Conservation (phyloP, 2,113 vertebrate species). For the Eubucco bourcierii region DNA sequence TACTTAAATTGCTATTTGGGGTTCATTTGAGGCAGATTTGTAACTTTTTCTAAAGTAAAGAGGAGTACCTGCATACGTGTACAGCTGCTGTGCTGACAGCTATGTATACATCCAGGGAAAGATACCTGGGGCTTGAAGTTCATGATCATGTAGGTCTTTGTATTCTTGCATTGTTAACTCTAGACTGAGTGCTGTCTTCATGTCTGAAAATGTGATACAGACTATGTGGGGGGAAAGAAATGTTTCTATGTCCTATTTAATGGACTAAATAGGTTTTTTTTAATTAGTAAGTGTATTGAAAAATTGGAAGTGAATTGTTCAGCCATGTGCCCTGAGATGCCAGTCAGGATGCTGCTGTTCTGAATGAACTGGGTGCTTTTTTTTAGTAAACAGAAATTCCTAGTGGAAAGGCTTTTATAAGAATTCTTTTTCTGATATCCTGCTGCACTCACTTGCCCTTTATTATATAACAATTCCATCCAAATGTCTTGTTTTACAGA, state of each 20-base stretch:
- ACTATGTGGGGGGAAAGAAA: not conserved
- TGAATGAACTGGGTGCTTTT: not conserved
- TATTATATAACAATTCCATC: not conserved
- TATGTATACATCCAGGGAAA: not conserved
- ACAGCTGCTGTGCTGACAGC: not conserved
- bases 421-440: not conserved
- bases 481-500: constrained; percentile 50
- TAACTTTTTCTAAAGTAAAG: not conserved
- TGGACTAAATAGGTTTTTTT: not conserved
- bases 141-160: not conserved
- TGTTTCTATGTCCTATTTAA: not conserved
- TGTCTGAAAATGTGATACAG: not conserved
- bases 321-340: not conserved
- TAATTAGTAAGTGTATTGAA: not conserved
- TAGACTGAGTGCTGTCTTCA: not conserved
- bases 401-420: not conserved
- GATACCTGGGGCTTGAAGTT: not conserved
- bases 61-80: not conserved
- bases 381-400: not conserved
- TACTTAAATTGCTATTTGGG: not conserved
- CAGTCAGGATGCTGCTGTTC: not conserved
- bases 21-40: not conserved
- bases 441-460: not conserved
- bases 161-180: not conserved
- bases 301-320: not conserved